Evolutionary conservation across 2,888 invertebrate species (phyloP).

Genomic region (Watsonalla cultraria): DNA sequence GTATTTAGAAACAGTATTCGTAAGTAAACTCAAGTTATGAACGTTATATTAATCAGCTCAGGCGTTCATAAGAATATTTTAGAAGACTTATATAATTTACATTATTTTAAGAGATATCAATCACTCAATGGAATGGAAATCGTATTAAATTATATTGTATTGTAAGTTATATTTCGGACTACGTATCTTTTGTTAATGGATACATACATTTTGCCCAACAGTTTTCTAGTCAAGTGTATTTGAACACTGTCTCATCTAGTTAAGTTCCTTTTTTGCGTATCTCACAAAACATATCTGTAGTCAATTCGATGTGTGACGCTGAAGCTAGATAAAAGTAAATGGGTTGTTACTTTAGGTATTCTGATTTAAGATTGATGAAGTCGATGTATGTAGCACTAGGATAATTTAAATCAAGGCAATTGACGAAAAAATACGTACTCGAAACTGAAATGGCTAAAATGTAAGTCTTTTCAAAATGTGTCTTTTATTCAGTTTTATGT

Average conservation of each 20-base stretch:
- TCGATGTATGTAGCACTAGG: too few species aligned
- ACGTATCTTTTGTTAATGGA: background rate
- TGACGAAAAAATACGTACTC: too few species aligned
- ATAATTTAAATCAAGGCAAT: too few species aligned
- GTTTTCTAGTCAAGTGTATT: conserved; percentile 55
- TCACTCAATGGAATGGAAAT: background rate
- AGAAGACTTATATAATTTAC: background rate
- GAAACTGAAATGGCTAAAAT: too few species aligned
- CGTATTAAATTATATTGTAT: background rate
- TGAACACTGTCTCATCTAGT: conserved; percentile 21
- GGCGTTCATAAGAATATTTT: background rate
- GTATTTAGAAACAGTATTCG: conserved; percentile 14
- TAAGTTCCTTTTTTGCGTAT: conserved; percentile 13
- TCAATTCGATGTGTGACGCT: conserved; percentile 1
- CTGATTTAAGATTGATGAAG: too few species aligned
- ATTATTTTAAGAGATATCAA: background rate
- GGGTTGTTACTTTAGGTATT: too few species aligned
- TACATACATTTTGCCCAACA: conserved; percentile 32
- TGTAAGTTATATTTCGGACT: background rate
- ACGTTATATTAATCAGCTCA: background rate
- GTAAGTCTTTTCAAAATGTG: too few species aligned
- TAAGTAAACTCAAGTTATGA: conserved; percentile 16
- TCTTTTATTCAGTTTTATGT: too few species aligned
- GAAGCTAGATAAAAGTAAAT: too few species aligned
- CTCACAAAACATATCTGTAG: conserved; percentile 4